These are phyloP conservation scores for Portevinia maculata DNA, from an alignment of 2,888 invertebrate genomes.

Conservation along the genomic window DNA sequence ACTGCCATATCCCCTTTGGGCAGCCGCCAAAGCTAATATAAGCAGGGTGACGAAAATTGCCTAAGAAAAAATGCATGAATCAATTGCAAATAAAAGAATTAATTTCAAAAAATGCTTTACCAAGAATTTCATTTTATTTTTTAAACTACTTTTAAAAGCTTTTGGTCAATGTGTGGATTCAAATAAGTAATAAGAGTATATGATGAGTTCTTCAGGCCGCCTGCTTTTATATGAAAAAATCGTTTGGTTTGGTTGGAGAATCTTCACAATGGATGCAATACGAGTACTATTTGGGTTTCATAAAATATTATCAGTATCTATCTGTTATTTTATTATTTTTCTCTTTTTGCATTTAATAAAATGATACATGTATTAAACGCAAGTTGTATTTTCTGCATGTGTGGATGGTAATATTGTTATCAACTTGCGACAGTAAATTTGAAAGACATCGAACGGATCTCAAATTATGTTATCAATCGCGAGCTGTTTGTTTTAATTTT, in stretches of 20 bases:
- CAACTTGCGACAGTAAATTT: too few species aligned
- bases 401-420: too few species aligned
- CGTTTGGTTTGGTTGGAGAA: too few species aligned
- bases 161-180: slow-evolving; percentile 1
- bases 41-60: slow-evolving; percentile 32
- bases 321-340: not conserved
- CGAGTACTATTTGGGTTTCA: not conserved
- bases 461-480: too few species aligned
- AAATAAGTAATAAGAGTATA: slow-evolving; percentile 19
- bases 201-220: not conserved
- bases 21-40: slow-evolving; percentile 5
- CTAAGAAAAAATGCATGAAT: not conserved
- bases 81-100: too few species aligned
- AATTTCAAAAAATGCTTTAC: too few species aligned
- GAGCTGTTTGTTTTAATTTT: too few species aligned
- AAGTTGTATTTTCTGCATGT: too few species aligned
- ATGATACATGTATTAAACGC: too few species aligned
- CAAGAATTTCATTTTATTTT: not conserved
- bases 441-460: too few species aligned
- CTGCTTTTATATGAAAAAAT: slow-evolving; percentile 50
- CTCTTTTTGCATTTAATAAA: too few species aligned
- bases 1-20: slow-evolving; percentile 1
- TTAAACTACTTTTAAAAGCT: slow-evolving; percentile 7
- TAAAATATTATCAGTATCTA: not conserved
- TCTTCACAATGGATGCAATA: not conserved